phyloP scores from a whole-genome alignment of 1,140 invertebrate genomes.

The Asbolus verrucosus region DNA sequence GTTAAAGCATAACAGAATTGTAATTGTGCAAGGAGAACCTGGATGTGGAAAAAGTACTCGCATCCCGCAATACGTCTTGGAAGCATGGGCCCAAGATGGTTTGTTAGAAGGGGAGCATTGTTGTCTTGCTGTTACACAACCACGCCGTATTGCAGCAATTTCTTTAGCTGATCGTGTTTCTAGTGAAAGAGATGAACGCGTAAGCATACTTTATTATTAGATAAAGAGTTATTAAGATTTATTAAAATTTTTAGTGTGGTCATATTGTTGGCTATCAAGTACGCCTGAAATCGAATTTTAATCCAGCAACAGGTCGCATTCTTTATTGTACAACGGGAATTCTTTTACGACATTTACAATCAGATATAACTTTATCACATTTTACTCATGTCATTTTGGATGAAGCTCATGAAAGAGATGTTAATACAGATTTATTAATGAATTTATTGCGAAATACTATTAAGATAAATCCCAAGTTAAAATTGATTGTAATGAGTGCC shows the following conservation, averaged over 20 bases:
- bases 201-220: slow-evolving; percentile 46
- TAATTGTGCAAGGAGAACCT: slow-evolving; percentile 90
- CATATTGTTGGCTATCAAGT: slow-evolving; percentile 81
- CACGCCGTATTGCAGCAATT: slow-evolving; percentile 80
- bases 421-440: slow-evolving; percentile 75
- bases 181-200: slow-evolving; percentile 72
- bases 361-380: slow-evolving; percentile 65
- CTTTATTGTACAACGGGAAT: slow-evolving; percentile 79
- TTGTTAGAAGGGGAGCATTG: slow-evolving; percentile 67
- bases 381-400: slow-evolving; percentile 81
- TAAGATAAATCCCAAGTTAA: slow-evolving; percentile 66
- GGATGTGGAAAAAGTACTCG: slow-evolving; percentile 93
- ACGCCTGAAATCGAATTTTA: slow-evolving; percentile 61
- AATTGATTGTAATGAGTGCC: slow-evolving; percentile 79
- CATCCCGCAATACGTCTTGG: slow-evolving; percentile 82
- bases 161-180: slow-evolving; percentile 80
- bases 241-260: slow-evolving; percentile 72
- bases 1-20: slow-evolving; percentile 65
- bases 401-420: slow-evolving; percentile 81
- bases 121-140: slow-evolving; percentile 81
- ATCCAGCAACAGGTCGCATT: slow-evolving; percentile 70
- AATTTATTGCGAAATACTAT: slow-evolving; percentile 69
- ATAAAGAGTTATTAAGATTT: slow-evolving; percentile 5
- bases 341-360: slow-evolving; percentile 69
- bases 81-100: slow-evolving; percentile 70